Percentiles rank a stretch among this genome's conserved stretches.
Evolutionary conservation across 2,113 vertebrate genomes (phyloP).

Genomic region (Neotoma lepida): DNA sequence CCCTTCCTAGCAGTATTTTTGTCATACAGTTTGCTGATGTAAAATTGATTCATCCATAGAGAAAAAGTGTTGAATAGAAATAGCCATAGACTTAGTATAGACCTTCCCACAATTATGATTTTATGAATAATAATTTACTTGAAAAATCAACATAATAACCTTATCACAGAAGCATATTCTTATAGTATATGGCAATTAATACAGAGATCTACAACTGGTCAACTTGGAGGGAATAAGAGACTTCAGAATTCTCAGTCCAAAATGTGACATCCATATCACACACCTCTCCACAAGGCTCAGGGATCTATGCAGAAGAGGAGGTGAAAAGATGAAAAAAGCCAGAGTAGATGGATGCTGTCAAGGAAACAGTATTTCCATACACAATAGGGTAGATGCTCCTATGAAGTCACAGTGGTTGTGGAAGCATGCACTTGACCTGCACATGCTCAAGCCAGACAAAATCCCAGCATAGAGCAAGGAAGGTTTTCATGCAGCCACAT

Average conservation of each 20-base stretch:
- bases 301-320: neutral
- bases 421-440: too few species aligned
- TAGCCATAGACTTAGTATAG: neutral
- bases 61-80: constrained; percentile 11
- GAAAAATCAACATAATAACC: neutral
- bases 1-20: neutral
- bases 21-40: neutral
- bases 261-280: neutral
- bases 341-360: neutral
- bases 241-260: neutral
- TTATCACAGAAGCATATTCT: neutral
- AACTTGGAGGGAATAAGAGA: neutral
- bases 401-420: neutral
- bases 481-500: neutral
- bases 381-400: neutral
- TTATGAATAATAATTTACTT: constrained; percentile 31
- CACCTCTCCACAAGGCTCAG: neutral
- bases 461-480: neutral
- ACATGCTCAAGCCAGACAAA: neutral
- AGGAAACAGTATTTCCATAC: neutral
- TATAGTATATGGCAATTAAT: neutral
- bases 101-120: neutral
- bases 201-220: neutral
- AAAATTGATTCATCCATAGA: neutral
- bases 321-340: too few species aligned